phyloP scores from a whole-genome alignment of 2,888 invertebrate species.

The Chymomyza fuscimana region DNA sequence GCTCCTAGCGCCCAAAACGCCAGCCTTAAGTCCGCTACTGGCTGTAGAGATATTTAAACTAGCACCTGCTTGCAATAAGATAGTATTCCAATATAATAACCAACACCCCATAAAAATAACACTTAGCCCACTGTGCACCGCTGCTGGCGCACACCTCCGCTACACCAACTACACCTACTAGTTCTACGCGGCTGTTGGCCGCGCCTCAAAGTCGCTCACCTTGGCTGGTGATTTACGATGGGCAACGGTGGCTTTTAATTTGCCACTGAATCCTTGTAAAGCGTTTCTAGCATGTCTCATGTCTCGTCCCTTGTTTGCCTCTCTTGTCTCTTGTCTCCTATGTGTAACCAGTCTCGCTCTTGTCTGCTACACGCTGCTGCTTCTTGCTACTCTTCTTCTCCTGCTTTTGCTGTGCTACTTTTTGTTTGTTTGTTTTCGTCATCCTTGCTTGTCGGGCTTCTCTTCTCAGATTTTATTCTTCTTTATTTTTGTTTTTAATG shows the following conservation, averaged over 20 bases:
- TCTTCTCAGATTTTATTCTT: slow-evolving; percentile 29
- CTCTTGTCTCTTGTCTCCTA: slow-evolving; percentile 44
- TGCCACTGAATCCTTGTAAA: slow-evolving; percentile 62
- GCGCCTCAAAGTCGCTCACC: slow-evolving; percentile 27
- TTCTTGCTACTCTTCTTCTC: not conserved
- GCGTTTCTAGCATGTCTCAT: slow-evolving; percentile 48
- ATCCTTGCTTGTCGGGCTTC: slow-evolving; percentile 18
- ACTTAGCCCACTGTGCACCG: not conserved
- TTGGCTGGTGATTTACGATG: slow-evolving; percentile 70
- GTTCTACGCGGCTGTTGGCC: not conserved
- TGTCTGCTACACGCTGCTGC: not conserved
- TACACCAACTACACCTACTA: not conserved
- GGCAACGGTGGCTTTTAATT: slow-evolving; percentile 69
- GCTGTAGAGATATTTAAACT: no score
- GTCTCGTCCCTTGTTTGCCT: slow-evolving; percentile 42
- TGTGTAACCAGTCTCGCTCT: not conserved
- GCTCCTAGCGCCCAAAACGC: no score
- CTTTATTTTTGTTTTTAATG: slow-evolving; percentile 34
- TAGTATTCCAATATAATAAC: no score
- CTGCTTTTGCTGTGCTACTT: not conserved
- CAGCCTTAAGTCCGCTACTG: no score
- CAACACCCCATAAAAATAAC: not conserved
- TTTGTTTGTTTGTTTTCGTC: slow-evolving; percentile 43
- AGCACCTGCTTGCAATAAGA: no score
- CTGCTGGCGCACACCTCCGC: not conserved